Conservation (phyloP, 2,113 vertebrate species). For the Cathartes aura region DNA sequence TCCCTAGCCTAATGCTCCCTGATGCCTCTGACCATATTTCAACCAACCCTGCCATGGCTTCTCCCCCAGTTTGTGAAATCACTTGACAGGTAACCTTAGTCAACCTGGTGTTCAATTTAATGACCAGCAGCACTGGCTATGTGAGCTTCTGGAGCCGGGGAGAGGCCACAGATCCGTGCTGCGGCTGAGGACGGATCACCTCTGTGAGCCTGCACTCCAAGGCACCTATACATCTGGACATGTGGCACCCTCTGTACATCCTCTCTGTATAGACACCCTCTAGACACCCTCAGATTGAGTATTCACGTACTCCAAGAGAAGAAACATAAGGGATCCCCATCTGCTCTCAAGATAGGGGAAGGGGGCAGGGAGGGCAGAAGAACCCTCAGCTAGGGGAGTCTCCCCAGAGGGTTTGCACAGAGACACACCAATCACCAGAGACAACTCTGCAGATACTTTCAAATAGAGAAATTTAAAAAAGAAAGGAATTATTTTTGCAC, state of each 20-base stretch:
- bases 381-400: background rate
- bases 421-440: background rate
- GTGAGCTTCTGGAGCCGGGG: background rate
- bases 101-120: background rate
- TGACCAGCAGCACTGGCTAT: background rate
- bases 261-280: background rate
- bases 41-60: background rate
- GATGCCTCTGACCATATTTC: background rate
- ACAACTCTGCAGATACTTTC: background rate
- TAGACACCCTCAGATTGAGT: background rate
- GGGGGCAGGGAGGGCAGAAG: background rate
- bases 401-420: background rate
- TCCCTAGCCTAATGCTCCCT: background rate
- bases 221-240: background rate
- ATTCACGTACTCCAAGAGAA: background rate
- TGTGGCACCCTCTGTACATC: background rate
- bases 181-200: background rate
- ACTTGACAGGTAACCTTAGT: background rate
- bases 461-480: background rate
- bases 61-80: background rate
- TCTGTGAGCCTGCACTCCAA: background rate
- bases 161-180: background rate
- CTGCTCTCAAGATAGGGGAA: background rate
- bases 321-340: background rate
- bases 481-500: background rate